Evolutionary conservation across 1,140 invertebrate genomes (phyloP), one percentile per base, ranked within the genome.

Genomic region (Physella acuta): DNA sequence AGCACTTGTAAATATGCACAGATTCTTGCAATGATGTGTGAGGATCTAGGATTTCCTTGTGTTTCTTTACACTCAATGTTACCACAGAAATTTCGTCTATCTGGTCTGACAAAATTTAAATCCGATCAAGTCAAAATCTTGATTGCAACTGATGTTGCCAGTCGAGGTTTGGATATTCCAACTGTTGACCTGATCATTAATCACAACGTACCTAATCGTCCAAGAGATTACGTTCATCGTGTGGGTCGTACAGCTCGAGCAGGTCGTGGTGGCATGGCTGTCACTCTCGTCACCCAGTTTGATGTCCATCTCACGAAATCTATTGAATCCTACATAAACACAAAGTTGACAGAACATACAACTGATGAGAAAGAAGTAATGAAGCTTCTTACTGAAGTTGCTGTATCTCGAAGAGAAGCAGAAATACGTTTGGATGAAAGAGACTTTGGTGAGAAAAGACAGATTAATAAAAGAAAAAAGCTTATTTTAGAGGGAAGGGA

Each of bases 211-310:
- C 85, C 85, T 26, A 83, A 79, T 67, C 75, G 79, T 70, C 82
- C 83, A 5, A 81, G 85, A 52, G 80, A 85, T 71, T 86, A 86
- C 71, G 78, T 86, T 24, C 85, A 86, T 70, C 73, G 85, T 71
- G 84, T 85, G 2, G 85, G 85, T 14, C 71, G 85, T 33, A 86
- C 85, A 44, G 85, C 85, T 59, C 70, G 86, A 74, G 80, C 85
- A 77, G 79, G 83, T 71, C 69, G 81, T 28, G 73, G 76, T 70
- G 87, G 86, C 24, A 81, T 75, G 55, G 91, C 97, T 0, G 90
- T 99, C 56, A 94, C 94, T 30, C 87, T 99, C 51, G 90, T 99
- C 62, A 94, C 94, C 0, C 96, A 95, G 26, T 89, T 93, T 82
- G 96, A 99, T 81, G 89, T 99, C 17, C 89, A 92, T 79, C 85